These are phyloP conservation scores for Drosophila orena DNA, from an alignment of 1,140 invertebrate species.

Conservation along the genomic window DNA sequence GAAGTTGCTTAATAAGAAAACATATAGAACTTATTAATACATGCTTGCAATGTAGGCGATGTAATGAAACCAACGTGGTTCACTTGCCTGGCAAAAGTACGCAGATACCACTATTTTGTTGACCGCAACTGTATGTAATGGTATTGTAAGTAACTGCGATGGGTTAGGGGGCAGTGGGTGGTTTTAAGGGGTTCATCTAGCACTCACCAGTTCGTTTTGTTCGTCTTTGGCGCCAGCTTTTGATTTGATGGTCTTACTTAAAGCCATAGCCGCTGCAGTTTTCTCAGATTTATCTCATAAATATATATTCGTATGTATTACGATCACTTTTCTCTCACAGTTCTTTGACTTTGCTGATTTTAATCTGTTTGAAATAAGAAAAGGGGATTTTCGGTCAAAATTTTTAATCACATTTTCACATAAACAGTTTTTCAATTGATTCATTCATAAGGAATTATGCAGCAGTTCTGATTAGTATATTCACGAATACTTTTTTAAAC, in stretches of 20 bases:
- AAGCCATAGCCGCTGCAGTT: constrained; percentile 56
- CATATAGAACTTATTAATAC: too few species aligned
- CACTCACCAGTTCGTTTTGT: constrained; percentile 76
- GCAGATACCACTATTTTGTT: neutral
- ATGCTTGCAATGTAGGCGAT: too few species aligned
- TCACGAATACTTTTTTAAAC: neutral
- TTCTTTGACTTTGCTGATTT: neutral
- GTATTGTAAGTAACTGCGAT: constrained; percentile 3
- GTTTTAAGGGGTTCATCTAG: constrained; percentile 1
- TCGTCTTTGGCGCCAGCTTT: constrained; percentile 77
- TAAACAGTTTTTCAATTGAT: neutral
- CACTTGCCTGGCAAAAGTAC: too few species aligned
- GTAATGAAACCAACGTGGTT: too few species aligned
- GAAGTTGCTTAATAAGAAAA: too few species aligned
- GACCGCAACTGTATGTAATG: neutral
- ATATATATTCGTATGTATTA: neutral
- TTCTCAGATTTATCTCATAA: neutral
- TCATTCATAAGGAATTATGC: too few species aligned
- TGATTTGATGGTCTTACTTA: constrained; percentile 71
- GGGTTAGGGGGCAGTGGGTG: constrained; percentile 1
- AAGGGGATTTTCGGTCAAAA: neutral
- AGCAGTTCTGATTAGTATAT: too few species aligned
- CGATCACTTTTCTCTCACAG: neutral
- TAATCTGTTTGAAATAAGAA: neutral
- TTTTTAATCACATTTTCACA: neutral